Conservation (phyloP, 37 sponge, comb jelly and placozoan species). For the Tethya wilhelma region DNA sequence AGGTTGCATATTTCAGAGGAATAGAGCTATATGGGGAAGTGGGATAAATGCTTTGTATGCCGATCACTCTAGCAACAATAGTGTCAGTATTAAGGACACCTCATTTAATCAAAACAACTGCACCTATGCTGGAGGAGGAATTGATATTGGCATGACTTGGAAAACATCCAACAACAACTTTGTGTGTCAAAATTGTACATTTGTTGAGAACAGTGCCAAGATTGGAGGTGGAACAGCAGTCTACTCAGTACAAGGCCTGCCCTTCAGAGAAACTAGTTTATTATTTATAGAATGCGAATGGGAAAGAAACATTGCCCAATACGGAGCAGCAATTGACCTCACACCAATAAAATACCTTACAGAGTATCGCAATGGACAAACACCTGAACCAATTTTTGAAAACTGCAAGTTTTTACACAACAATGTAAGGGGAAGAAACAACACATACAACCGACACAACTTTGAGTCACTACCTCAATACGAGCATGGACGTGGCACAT, state of each 20-base stretch:
- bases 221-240: too few species aligned
- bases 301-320: slow-evolving; percentile 12
- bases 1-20: not conserved
- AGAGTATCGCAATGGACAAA: not conserved
- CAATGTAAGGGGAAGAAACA: not conserved
- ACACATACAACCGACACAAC: too few species aligned
- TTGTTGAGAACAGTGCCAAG: not conserved
- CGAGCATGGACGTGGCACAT: not conserved
- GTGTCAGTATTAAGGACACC: too few species aligned
- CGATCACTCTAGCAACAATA: not conserved
- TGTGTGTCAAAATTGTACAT: too few species aligned
- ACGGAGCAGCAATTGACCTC: slow-evolving; percentile 22
- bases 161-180: too few species aligned
- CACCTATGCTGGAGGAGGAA: too few species aligned
- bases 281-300: slow-evolving; percentile 15
- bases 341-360: not conserved
- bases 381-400: slow-evolving; percentile 5
- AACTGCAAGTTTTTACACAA: slow-evolving; percentile 4
- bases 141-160: too few species aligned
- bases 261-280: not conserved
- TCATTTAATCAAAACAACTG: too few species aligned
- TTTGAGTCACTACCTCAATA: not conserved
- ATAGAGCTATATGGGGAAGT: not conserved
- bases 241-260: too few species aligned
- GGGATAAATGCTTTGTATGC: not conserved